A percentile compares a stretch with the other conserved stretches of the same genome.
These are phyloP conservation scores for Sciaenops ocellatus DNA, from an alignment of 2,797 vertebrate genomes.

Conservation along the genomic window DNA sequence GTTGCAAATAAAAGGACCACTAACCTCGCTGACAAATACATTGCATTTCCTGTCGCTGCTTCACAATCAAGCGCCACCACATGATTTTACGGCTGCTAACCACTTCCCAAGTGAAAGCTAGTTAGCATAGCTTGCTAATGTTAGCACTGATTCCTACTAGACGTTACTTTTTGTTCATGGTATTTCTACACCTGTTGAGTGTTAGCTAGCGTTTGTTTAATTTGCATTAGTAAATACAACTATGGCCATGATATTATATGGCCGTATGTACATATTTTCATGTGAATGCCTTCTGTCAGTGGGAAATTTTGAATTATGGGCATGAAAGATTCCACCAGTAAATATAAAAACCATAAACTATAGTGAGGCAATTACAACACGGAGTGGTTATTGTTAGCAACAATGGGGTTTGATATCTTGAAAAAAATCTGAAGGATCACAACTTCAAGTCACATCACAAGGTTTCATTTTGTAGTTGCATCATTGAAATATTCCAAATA, in stretches of 20 bases:
- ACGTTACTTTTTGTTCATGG: not conserved
- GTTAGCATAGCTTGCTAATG: not conserved
- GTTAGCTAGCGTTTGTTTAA: not conserved
- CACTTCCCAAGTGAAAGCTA: not conserved
- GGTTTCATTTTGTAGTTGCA: not conserved
- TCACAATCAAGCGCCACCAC: not conserved
- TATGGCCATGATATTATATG: not conserved
- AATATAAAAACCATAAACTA: not conserved
- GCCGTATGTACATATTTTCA: not conserved
- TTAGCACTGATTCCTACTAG: not conserved
- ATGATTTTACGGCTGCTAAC: not conserved
- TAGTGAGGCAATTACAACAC: slow-evolving; percentile 1
- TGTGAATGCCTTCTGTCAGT: not conserved
- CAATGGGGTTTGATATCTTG: not conserved
- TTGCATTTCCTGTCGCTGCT: not conserved
- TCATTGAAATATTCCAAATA: slow-evolving; percentile 45
- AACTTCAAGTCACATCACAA: not conserved
- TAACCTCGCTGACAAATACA: not conserved
- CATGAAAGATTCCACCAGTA: not conserved
- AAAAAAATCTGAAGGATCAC: not conserved
- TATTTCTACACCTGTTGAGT: not conserved
- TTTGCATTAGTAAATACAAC: not conserved
- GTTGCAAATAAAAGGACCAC: not conserved
- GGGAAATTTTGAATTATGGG: not conserved
- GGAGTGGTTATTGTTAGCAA: not conserved